Base-by-base conservation (phyloP, 2,797 vertebrate genomes). In the Ispidina lecontei region DNA sequence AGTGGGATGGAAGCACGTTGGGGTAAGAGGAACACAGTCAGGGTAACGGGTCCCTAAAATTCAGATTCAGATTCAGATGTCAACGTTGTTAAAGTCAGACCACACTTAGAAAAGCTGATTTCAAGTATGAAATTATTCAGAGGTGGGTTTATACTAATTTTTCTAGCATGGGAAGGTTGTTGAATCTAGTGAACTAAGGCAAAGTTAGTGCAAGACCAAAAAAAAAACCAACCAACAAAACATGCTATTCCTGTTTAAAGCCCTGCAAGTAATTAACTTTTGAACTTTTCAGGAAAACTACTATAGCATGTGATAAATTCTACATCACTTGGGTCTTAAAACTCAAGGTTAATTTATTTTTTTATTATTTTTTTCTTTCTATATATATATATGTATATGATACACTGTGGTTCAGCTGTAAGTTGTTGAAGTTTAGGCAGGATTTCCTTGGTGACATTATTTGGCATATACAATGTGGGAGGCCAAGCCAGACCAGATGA, bases 381-480 rank as follows among this genome's bases (percentile, higher is more conserved):
- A 37, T 37, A 14, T 37, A 39, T 39, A 39, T 39, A 14, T 31
- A 15, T 23, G n/a, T 25, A 35, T 74, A 67, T 59, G 22, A 51
- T 69, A 58, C 0, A 0, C 10, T 80, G 80, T 58, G 21, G 18
- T 76, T 90, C 59, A 60, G 33, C 56, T 76, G 60, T n/a, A 71
- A 54, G 46, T 64, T 63, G 23, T 29, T 84, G 74, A 52, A 72
- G 13, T 84, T 56, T 71, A 69, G 37, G 39, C 49, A 89, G 35
- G 65, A 87, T 85, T 90, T 89, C 39, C 62, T 77, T 72, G 55
- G 54, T 84, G 89, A 55, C 55, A 59, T 82, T 90, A 63, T 87
- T 73, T 77, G 62, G 17, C 46, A 49, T 8, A 4, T 54, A 15
- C 47, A 62, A 12, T 21, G 47, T 59, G 65, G 55, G 82, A 91